Conservation (phyloP, 2,113 vertebrate genomes). For the Coracopsis vasa region DNA sequence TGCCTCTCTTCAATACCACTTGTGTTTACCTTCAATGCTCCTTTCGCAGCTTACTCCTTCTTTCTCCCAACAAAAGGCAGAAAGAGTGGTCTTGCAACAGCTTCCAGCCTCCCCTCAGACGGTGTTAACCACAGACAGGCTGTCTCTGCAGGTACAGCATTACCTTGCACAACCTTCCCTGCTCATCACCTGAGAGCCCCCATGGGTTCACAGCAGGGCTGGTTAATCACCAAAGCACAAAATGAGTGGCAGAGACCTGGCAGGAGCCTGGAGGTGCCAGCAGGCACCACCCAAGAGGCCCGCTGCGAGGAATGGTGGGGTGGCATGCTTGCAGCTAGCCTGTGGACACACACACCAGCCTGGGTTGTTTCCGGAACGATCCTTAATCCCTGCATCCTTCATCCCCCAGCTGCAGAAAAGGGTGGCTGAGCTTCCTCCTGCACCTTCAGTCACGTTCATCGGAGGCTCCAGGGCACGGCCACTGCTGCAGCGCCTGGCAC, state of each 20-base stretch:
- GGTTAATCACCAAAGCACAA: not conserved
- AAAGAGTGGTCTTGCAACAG: not conserved
- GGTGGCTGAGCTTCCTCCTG: not conserved
- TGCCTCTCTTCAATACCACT: not conserved
- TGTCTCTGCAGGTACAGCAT: not conserved
- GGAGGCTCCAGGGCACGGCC: accelerated
- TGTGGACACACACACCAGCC: not conserved
- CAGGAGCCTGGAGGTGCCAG: not conserved
- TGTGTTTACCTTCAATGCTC: not conserved
- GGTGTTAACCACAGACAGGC: not conserved
- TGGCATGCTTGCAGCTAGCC: accelerated
- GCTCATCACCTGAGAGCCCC: not conserved
- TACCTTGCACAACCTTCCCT: not conserved
- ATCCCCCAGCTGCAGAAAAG: not conserved
- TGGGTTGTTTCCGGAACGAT: not conserved
- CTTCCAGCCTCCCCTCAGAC: not conserved
- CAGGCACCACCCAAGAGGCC: accelerated
- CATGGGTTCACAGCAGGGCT: not conserved
- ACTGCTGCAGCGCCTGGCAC: not conserved
- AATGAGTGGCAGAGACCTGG: not conserved
- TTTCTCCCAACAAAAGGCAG: not conserved
- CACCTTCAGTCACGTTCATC: accelerated
- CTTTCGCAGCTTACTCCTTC: not conserved
- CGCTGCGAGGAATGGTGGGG: accelerated
- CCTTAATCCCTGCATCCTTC: not conserved